Evolutionary conservation across 1,140 invertebrate species (phyloP), one percentile per base, ranked within the genome.

Genomic region (Lethrus apterus): DNA sequence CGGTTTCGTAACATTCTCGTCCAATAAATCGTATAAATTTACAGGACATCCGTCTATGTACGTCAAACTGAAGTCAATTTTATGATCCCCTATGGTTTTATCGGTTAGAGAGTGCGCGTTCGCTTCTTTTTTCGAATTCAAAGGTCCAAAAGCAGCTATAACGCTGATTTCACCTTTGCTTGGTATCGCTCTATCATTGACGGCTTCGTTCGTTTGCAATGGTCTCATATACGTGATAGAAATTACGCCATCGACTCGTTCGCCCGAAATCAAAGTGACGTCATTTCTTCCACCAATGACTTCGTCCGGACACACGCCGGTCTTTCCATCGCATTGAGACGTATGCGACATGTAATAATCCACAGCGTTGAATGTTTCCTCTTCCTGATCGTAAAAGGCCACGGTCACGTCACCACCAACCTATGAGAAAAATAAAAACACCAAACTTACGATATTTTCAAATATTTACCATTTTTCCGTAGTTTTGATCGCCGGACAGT

Each of bases 291-390:
- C 89, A 0, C 88, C 86, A 0, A 93, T 71, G 18, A 84, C 70
- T 26, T 80, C 76, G 60, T 93, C 90, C 0, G 88, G 87, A 59
- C 91, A 94, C 3, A 91, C 87, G 0, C 90, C 91, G 10, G 73
- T 74, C 44, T 79, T 79, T 0, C 89, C 84, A 59, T 87, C 84
- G 57, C 85, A 87, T 59, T 92, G 88, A 4, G 84, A 77, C n/a
- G 81, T 72, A 32, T 84, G 83, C 0, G 84, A 85, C 62, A 93
- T 82, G 52, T 83, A 88, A 64, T 93, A 93, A 68, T 93, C 90
- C 5, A 82, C 79, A 2, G 84, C 88, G 19, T 80, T 74, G 46
- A 87, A 90, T 14, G 78, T 75, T 7, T 78, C 75, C 5, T 69
- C 76, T 20, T 71, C 78, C 14, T 73, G 76, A 58, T 89, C 79